A percentile compares a stretch with the other conserved stretches of the same genome.
These are phyloP conservation scores for Morone saxatilis DNA, from an alignment of 2,113 vertebrate genomes.

Conservation along the genomic window DNA sequence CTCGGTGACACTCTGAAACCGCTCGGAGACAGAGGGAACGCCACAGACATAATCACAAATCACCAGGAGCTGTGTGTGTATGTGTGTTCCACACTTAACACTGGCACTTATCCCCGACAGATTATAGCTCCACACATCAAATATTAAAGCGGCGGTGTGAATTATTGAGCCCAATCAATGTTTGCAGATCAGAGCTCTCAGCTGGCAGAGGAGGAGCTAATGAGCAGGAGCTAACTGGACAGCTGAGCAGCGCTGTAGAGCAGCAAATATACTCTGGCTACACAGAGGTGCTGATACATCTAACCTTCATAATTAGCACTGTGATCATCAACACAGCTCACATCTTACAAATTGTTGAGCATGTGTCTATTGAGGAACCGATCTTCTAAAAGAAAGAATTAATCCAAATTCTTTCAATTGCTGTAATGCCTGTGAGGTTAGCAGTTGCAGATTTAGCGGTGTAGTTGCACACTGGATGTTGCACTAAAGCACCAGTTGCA, in stretches of 20 bases:
- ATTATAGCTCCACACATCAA: constrained; percentile 69
- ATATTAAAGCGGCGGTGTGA: constrained; percentile 70
- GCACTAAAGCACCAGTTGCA: no score
- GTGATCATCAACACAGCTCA: neutral
- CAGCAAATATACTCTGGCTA: constrained; percentile 10
- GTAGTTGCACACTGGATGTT: no score
- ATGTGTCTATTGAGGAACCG: neutral
- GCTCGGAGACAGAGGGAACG: constrained; percentile 17
- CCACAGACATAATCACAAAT: constrained; percentile 44
- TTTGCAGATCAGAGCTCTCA: constrained; percentile 72
- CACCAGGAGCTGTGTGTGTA: constrained; percentile 22
- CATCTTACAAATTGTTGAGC: no score
- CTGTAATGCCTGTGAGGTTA: neutral
- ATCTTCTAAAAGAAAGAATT: neutral
- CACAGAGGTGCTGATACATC: neutral
- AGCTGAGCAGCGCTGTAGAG: constrained; percentile 2
- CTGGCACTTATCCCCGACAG: constrained; percentile 56
- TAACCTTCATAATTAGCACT: constrained; percentile 6
- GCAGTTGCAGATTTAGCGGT: no score
- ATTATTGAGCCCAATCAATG: constrained; percentile 79
- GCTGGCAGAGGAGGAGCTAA: constrained; percentile 60
- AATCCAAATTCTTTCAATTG: neutral
- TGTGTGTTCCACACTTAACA: constrained; percentile 36
- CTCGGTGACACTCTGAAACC: constrained; percentile 23
- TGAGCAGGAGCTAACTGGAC: constrained; percentile 41